A percentile compares a stretch with the other conserved stretches of the same genome.
Evolutionary conservation across 2,797 vertebrate species (phyloP).

Genomic region (Australoheros facetus): DNA sequence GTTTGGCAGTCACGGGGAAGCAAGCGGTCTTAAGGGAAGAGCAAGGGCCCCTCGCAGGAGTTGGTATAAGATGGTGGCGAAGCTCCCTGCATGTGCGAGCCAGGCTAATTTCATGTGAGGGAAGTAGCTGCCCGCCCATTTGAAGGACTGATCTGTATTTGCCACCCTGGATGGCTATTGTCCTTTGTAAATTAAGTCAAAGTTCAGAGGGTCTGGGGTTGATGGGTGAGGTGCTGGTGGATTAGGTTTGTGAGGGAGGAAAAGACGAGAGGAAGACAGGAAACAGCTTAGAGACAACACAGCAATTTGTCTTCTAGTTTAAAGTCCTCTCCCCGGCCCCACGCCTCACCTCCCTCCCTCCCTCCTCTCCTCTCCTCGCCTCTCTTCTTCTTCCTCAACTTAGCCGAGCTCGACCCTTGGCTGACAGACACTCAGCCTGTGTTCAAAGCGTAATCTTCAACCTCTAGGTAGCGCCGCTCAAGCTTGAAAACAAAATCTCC

Average conservation of each 20-base stretch:
- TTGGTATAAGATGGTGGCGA: constrained; percentile 39
- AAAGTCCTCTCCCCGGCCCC: constrained; percentile 19
- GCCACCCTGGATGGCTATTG: constrained; percentile 37
- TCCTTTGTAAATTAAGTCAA: constrained; percentile 57
- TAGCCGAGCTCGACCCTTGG: constrained; percentile 46
- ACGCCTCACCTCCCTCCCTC: neutral
- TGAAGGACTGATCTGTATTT: constrained; percentile 41
- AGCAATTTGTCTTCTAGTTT: constrained; percentile 54
- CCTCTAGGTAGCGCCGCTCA: constrained; percentile 71
- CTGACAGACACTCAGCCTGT: constrained; percentile 70
- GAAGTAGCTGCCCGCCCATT: neutral
- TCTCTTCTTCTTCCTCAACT: constrained; percentile 17
- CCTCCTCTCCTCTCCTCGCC: neutral
- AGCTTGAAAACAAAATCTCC: constrained; percentile 68
- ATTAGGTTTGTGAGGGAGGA: constrained; percentile 42
- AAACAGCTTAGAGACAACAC: constrained; percentile 47
- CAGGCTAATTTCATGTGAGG: constrained; percentile 29
- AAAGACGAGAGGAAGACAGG: constrained; percentile 16
- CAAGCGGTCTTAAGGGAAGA: constrained; percentile 42
- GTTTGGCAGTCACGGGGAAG: constrained; percentile 37
- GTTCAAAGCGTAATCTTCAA: constrained; percentile 73
- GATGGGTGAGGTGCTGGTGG: constrained; percentile 9
- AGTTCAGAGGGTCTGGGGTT: constrained; percentile 46
- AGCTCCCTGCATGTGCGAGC: constrained; percentile 5
- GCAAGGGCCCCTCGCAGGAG: constrained; percentile 25